A percentile compares a stretch with the other conserved stretches of the same genome.
phyloP scores from a whole-genome alignment of 2,888 invertebrate genomes.

The Nasonia oneida region DNA sequence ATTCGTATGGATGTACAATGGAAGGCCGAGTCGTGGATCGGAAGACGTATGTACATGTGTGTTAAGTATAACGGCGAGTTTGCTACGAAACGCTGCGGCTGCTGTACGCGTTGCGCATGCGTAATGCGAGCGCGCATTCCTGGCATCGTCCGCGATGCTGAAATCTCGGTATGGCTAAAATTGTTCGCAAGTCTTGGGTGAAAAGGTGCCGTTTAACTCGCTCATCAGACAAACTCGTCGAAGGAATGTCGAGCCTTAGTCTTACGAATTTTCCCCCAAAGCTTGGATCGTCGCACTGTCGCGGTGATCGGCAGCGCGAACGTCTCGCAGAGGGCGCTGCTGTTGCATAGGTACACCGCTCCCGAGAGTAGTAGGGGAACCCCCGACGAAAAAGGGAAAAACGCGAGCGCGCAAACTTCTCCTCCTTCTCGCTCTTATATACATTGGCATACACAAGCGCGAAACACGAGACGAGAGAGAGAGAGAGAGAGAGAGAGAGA shows the following conservation, averaged over 20 bases:
- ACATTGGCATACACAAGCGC: conserved; percentile 63
- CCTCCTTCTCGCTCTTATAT: background rate
- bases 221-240: background rate
- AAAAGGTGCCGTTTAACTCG: background rate
- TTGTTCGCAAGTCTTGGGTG: too few relatives aligned
- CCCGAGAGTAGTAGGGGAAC: background rate
- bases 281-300: too few relatives aligned
- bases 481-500: conserved; percentile 70
- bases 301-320: too few relatives aligned
- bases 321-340: conserved; percentile 6
- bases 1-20: conserved; percentile 67
- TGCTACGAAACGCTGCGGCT: conserved; percentile 60
- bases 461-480: conserved; percentile 75
- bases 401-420: conserved; percentile 38
- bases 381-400: conserved; percentile 8
- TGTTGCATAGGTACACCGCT: too few relatives aligned
- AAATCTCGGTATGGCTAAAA: background rate
- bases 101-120: conserved; percentile 81
- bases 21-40: conserved; percentile 69
- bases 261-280: too few relatives aligned
- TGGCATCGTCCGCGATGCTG: conserved; percentile 72
- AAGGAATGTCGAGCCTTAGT: too few relatives aligned
- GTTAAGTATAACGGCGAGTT: conserved; percentile 71
- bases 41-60: conserved; percentile 70
- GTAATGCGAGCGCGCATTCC: conserved; percentile 83